Conservation (phyloP, 1,140 invertebrate species). For the Pissodes strobi region DNA sequence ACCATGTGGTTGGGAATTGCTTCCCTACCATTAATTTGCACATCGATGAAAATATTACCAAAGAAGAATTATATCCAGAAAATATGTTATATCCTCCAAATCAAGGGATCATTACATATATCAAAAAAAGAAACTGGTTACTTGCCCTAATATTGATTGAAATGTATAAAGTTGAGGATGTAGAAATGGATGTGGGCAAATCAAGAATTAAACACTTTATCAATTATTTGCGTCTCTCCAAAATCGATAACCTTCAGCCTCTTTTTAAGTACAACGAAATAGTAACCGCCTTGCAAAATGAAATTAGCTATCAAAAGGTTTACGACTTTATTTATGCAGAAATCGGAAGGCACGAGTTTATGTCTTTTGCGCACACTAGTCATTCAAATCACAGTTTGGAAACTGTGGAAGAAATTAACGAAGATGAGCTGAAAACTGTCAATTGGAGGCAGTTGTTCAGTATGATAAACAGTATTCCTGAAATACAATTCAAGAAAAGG, state of each 20-base stretch:
- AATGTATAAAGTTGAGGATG: constrained; percentile 55
- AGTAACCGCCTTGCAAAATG: constrained; percentile 58
- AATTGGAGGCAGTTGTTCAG: constrained; percentile 48
- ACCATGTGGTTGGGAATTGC: constrained; percentile 62
- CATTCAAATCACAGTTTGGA: constrained; percentile 39
- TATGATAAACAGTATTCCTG: constrained; percentile 48
- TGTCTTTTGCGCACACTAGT: constrained; percentile 14
- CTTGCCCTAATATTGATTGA: constrained; percentile 62
- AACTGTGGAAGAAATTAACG: constrained; percentile 53
- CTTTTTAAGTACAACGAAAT: constrained; percentile 59
- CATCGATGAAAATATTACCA: constrained; percentile 37
- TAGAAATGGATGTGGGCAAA: constrained; percentile 50
- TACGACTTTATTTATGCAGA: constrained; percentile 34
- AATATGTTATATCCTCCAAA: constrained; percentile 45
- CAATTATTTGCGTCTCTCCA: constrained; percentile 56
- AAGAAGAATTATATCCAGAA: constrained; percentile 38
- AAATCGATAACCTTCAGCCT: constrained; percentile 53
- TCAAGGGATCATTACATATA: constrained; percentile 59
- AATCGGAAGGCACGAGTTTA: constrained; percentile 25
- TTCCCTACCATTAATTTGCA: constrained; percentile 59
- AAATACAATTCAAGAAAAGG: constrained; percentile 42
- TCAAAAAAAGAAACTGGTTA: constrained; percentile 62
- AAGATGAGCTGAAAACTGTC: constrained; percentile 44
- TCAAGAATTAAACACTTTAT: constrained; percentile 53
- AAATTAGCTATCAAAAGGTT: constrained; percentile 41